phyloP scores from a whole-genome alignment of 2,888 invertebrate species.

The Mythimna ferrago region DNA sequence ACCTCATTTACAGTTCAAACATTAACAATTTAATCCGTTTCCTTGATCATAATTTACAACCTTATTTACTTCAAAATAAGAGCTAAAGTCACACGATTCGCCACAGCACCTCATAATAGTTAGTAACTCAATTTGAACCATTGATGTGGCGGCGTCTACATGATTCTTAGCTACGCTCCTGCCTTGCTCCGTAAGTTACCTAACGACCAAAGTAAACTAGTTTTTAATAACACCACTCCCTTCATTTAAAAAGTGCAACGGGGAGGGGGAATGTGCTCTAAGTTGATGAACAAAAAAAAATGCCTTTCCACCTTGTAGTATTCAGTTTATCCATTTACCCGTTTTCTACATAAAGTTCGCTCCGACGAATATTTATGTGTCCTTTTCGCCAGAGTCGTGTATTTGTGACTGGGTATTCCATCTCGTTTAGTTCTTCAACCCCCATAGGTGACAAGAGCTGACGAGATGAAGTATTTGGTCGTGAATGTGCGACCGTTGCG shows the following conservation, averaged over 20 bases:
- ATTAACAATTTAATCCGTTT: neutral
- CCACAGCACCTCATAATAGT: slow-evolving; percentile 57
- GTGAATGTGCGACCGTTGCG: too few relatives aligned
- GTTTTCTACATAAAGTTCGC: too few relatives aligned
- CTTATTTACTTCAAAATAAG: neutral
- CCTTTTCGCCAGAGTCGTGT: too few relatives aligned
- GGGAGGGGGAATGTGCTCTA: slow-evolving; percentile 41
- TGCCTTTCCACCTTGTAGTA: too few relatives aligned
- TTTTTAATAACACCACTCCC: slow-evolving; percentile 63
- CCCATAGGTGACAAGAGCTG: too few relatives aligned
- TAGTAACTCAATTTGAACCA: slow-evolving; percentile 54
- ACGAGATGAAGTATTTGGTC: too few relatives aligned
- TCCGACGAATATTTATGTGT: too few relatives aligned
- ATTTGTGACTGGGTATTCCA: too few relatives aligned
- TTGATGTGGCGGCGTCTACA: slow-evolving; percentile 71
- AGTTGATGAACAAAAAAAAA: slow-evolving; percentile 8
- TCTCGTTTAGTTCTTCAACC: too few relatives aligned
- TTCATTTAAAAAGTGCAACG: slow-evolving; percentile 56
- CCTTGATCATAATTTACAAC: neutral
- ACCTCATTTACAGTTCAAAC: neutral
- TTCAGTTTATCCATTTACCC: too few relatives aligned
- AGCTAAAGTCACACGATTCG: slow-evolving; percentile 56
- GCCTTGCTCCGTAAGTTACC: slow-evolving; percentile 83
- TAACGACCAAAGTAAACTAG: slow-evolving; percentile 85
- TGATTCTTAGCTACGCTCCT: slow-evolving; percentile 61